Conservation (phyloP, 2,113 vertebrate genomes). For the Mola mola region DNA sequence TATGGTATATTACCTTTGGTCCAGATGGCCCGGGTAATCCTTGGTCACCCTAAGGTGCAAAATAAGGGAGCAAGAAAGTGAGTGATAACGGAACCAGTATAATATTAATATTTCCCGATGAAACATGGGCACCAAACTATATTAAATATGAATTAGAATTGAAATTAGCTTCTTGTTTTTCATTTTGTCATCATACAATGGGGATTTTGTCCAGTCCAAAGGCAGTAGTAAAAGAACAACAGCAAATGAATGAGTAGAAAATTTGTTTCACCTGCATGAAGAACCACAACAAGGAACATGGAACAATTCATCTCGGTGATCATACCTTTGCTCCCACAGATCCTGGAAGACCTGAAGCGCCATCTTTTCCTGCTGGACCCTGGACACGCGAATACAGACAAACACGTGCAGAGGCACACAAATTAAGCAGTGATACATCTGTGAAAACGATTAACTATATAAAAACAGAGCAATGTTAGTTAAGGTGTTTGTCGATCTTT, state of each 20-base stretch:
- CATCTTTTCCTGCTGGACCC: slow-evolving; percentile 85
- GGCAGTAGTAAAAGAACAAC: too few relatives aligned
- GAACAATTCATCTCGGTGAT: not conserved
- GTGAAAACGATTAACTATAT: not conserved
- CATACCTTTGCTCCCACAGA: slow-evolving; percentile 84
- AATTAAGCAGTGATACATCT: not conserved
- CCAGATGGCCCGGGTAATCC: slow-evolving; percentile 84
- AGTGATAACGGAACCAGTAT: too few relatives aligned
- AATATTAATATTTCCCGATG: not conserved
- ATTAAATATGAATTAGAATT: not conserved
- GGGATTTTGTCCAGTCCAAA: too few relatives aligned
- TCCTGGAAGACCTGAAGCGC: slow-evolving; percentile 78
- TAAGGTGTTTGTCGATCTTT: slow-evolving; percentile 12
- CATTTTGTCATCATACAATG: too few relatives aligned
- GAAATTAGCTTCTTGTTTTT: too few relatives aligned
- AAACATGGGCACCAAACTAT: not conserved
- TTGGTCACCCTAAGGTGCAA: slow-evolving; percentile 82
- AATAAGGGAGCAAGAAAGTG: not conserved
- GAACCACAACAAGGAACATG: not conserved
- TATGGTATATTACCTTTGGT: slow-evolving; percentile 83
- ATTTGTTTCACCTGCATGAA: too few relatives aligned
- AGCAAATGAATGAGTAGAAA: too few relatives aligned
- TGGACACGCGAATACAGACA: slow-evolving; percentile 56
- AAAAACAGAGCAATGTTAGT: not conserved
- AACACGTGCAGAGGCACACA: slow-evolving; percentile 1